A percentile compares a stretch with the other conserved stretches of the same genome.
Evolutionary conservation across 2,888 invertebrate species (phyloP).

Genomic region (Crioceris asparagi): DNA sequence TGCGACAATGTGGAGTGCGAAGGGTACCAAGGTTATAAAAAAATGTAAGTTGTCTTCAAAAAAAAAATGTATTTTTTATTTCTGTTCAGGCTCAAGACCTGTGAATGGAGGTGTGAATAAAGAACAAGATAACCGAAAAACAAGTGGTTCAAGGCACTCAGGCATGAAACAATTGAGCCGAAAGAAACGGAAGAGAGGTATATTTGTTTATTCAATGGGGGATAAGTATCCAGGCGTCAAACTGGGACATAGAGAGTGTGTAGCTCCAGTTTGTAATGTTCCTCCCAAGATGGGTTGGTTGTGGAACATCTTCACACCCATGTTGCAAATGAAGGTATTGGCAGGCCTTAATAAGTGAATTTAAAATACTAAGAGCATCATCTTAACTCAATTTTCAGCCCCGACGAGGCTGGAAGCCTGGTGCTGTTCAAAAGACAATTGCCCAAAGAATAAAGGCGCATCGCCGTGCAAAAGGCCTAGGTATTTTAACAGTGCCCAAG

Average conservation of each 20-base stretch:
- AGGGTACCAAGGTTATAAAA: too few relatives aligned
- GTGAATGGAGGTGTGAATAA: too few relatives aligned
- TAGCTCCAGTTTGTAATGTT: conserved; percentile 42
- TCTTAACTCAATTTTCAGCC: conserved; percentile 22
- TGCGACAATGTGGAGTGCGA: background rate
- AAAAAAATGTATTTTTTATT: too few relatives aligned
- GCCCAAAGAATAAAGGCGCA: conserved; percentile 30
- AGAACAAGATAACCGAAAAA: too few relatives aligned
- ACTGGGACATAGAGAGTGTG: conserved; percentile 47
- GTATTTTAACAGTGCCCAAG: conserved; percentile 20
- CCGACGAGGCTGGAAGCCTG: conserved; percentile 48
- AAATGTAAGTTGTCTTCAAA: too few relatives aligned
- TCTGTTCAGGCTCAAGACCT: too few relatives aligned
- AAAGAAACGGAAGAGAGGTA: conserved; percentile 16
- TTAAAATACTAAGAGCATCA: background rate
- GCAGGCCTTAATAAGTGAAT: background rate
- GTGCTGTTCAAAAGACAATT: conserved; percentile 43
- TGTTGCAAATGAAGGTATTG: too few relatives aligned
- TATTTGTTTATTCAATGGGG: conserved; percentile 24
- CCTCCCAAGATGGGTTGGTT: conserved; percentile 59
- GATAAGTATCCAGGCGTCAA: conserved; percentile 42
- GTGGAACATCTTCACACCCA: conserved; percentile 42
- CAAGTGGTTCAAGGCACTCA: too few relatives aligned
- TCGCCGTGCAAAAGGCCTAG: conserved; percentile 28
- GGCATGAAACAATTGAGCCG: too few relatives aligned